phyloP scores from a whole-genome alignment of 2,888 invertebrate genomes.

The Cosmorhoe ocellata region DNA sequence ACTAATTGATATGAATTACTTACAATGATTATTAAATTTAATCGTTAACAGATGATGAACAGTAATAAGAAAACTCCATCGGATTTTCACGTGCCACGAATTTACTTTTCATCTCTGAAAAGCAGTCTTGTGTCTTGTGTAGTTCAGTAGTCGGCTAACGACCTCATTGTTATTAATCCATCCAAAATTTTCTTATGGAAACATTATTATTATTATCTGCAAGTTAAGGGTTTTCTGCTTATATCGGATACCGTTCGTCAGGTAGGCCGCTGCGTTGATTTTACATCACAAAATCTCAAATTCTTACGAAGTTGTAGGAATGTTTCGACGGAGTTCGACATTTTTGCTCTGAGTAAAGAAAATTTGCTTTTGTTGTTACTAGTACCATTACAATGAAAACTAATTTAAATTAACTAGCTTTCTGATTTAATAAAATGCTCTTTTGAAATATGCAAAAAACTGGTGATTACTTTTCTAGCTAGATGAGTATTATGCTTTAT shows the following conservation, averaged over 20 bases:
- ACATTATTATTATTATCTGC: constrained; percentile 6
- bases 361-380: constrained; percentile 52
- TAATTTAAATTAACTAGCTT: constrained; percentile 36
- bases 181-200: not conserved
- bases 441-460: not conserved
- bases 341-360: constrained; percentile 54
- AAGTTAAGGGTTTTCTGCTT: constrained; percentile 11
- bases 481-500: too few species aligned
- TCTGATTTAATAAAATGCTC: too few species aligned
- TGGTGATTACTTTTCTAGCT: not conserved
- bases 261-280: constrained; percentile 43
- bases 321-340: constrained; percentile 55
- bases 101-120: too few species aligned
- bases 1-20: too few species aligned
- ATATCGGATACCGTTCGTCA: constrained; percentile 18
- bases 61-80: too few species aligned
- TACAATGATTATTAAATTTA: too few species aligned
- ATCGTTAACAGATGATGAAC: too few species aligned
- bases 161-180: not conserved
- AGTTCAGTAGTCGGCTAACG: too few species aligned
- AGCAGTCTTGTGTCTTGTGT: too few species aligned
- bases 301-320: constrained; percentile 56
- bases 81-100: too few species aligned
- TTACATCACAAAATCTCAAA: constrained; percentile 56
- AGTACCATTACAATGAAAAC: constrained; percentile 43